Conservation (phyloP, 2,113 vertebrate species). For the Chroicocephalus ridibundus region DNA sequence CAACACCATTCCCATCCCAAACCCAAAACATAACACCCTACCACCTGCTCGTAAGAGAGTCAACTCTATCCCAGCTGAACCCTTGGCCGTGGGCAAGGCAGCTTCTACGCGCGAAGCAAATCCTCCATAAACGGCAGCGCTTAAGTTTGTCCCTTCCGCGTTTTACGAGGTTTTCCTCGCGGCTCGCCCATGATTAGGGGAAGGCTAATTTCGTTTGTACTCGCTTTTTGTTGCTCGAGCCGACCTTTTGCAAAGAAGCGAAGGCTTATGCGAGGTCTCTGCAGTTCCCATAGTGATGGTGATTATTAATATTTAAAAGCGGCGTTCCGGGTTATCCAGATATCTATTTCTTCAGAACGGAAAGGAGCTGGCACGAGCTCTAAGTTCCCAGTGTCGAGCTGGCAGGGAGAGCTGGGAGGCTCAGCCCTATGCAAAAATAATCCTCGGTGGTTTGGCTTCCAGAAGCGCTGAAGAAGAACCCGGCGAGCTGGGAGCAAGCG, state of each 20-base stretch:
- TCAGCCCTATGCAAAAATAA: not conserved
- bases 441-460: not conserved
- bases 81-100: not conserved
- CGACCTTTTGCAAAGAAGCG: not conserved
- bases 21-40: not conserved
- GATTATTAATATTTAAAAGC: not conserved
- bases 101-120: not conserved
- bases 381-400: not conserved
- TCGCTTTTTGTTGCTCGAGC: not conserved
- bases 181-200: not conserved
- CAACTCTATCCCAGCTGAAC: not conserved
- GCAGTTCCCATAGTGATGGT: not conserved
- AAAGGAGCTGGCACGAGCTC: not conserved
- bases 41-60: too few species aligned
- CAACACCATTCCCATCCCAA: not conserved
- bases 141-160: accelerated
- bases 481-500: not conserved
- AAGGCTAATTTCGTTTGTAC: not conserved
- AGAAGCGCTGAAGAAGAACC: not conserved
- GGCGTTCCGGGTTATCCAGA: not conserved
- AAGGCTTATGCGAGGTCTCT: not conserved
- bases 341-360: not conserved
- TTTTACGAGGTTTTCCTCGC: not conserved
- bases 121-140: not conserved
- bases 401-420: not conserved